Evolutionary conservation across 2,888 invertebrate species (phyloP), one percentile per base, ranked within the genome.

Genomic region (Geophilus truncorum): DNA sequence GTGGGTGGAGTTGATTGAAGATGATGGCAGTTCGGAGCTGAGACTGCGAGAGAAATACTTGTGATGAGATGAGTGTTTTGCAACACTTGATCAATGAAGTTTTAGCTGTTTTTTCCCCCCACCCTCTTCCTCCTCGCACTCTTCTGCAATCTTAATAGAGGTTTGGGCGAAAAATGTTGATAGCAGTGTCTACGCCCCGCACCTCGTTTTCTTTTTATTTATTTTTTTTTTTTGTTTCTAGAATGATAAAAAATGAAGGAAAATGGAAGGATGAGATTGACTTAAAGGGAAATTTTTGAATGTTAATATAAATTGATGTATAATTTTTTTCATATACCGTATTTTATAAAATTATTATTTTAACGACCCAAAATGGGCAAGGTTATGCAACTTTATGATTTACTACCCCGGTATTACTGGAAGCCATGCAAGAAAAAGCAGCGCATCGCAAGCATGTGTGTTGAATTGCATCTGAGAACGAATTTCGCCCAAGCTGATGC

Each of bases 31-130:
- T 70, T 70, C 28, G 70, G 70, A 28, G 70, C 70, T 70, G 25
- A 51, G 51, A 51, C 51, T 51, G 15, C 15, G n/a, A 15, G 15
- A 51, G 51, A 51, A 51, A 51, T 51, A 70, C 70, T 70, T 25
- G 70, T 28, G 70, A 70, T 70, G 70, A 70, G 70, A 70, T 70
- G 70, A 70, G 70, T 70, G 70, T 70, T 70, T 70, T 70, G 70
- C 70, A 70, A 70, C 70, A 28, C 70, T 70, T 70, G 70, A 70
- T 70, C 70, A 70, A 70, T 70, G 70, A n/a, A 70, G 28, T 70
- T 70, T 70, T 28, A 70, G 70, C 28, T n/a, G 18, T 70, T 70
- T 28, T 70, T 25, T 25, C 28, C 23, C 23, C 7, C 5, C 23
- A 2, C 23, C 25, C 12, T 21, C 51, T n/a, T n/a, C 4, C n/a